phyloP scores from a whole-genome alignment of 2,888 invertebrate species.

The Lysandra bellargus region DNA sequence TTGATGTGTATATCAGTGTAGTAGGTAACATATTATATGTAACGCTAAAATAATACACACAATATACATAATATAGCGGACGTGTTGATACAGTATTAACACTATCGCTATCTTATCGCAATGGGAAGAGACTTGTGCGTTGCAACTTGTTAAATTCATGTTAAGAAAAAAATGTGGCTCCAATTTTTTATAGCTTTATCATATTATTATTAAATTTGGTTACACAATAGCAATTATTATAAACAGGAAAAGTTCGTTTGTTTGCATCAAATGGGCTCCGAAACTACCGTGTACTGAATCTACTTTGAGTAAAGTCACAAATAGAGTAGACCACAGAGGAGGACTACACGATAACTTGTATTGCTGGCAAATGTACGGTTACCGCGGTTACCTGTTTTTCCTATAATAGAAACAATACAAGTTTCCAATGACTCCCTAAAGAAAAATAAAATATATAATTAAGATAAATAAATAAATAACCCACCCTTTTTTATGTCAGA shows the following conservation, averaged over 20 bases:
- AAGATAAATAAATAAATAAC: not conserved
- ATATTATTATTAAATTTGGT: too few species aligned
- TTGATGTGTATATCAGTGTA: conserved; percentile 6
- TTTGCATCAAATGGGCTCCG: too few species aligned
- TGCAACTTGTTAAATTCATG: not conserved
- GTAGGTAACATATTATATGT: not conserved
- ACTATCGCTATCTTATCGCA: not conserved
- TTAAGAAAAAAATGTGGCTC: not conserved
- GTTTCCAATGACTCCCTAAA: not conserved
- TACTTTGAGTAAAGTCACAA: too few species aligned
- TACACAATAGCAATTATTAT: too few species aligned
- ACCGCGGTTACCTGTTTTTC: too few species aligned
- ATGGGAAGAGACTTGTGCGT: not conserved
- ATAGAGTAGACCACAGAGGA: too few species aligned
- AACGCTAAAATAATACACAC: conserved; percentile 6
- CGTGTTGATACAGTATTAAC: not conserved
- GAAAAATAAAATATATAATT: too few species aligned
- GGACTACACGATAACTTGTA: too few species aligned
- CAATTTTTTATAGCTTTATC: too few species aligned
- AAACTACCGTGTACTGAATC: too few species aligned
- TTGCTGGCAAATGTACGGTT: too few species aligned
- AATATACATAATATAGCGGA: not conserved
- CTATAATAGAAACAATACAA: not conserved
- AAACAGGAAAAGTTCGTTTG: too few species aligned
- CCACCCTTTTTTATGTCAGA: not conserved